Evolutionary conservation across 2,113 vertebrate genomes (phyloP).

Genomic region (Brachyhypopomus occidentalis): DNA sequence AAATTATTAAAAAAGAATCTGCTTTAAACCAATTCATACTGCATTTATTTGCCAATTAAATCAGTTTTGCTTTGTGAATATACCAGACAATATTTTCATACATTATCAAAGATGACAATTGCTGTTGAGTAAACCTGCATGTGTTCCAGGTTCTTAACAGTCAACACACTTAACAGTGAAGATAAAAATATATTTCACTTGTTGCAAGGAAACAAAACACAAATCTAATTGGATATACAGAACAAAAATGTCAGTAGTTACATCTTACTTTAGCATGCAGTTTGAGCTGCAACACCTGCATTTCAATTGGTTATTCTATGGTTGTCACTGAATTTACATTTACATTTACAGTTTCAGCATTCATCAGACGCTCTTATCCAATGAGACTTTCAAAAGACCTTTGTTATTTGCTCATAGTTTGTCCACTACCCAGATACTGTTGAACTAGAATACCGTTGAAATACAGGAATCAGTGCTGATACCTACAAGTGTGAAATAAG

Average conservation of each 20-base stretch:
- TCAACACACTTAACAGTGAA: background rate
- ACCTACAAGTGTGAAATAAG: too few relatives aligned
- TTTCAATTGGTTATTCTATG: conserved; percentile 32
- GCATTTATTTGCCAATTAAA: background rate
- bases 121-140: background rate
- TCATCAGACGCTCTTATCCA: too few relatives aligned
- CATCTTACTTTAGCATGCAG: conserved; percentile 15
- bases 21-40: background rate
- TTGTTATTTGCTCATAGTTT: too few relatives aligned
- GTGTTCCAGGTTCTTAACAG: background rate
- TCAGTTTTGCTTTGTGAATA: background rate
- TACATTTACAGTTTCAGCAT: background rate
- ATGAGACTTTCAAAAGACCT: too few relatives aligned
- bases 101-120: conserved; percentile 3
- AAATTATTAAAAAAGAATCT: background rate
- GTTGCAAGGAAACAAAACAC: conserved; percentile 26
- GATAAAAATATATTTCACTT: background rate
- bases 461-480: too few relatives aligned
- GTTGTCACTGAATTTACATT: conserved; percentile 17
- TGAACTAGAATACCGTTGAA: too few relatives aligned
- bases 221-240: background rate
- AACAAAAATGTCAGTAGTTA: conserved; percentile 34
- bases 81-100: background rate
- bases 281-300: background rate
- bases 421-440: too few relatives aligned